phyloP scores from a whole-genome alignment of 2,888 invertebrate genomes.

The Parascotia fuliginaria region DNA sequence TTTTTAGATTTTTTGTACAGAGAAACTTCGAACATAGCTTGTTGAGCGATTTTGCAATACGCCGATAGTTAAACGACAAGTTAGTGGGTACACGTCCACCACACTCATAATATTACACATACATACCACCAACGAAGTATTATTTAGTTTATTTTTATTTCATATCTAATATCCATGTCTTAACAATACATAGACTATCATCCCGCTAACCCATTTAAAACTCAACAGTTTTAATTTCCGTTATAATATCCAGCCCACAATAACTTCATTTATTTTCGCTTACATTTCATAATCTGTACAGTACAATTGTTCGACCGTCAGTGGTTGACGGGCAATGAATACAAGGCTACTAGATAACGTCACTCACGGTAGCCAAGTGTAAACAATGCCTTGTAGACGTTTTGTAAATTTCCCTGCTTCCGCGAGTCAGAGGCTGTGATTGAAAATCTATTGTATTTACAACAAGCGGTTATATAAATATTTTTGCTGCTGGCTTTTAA shows the following conservation, averaged over 20 bases:
- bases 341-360: constrained; percentile 45
- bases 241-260: constrained; percentile 1
- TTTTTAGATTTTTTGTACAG: too few species aligned
- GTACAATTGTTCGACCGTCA: constrained; percentile 30
- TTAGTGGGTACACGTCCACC: too few species aligned
- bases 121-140: too few species aligned
- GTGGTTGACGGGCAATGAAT: constrained; percentile 44
- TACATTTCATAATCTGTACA: constrained; percentile 34
- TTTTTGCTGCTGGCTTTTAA: constrained; percentile 14
- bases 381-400: constrained; percentile 34
- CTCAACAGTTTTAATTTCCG: constrained; percentile 23
- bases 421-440: constrained; percentile 32
- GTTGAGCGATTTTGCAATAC: too few species aligned
- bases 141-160: too few species aligned
- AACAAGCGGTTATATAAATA: constrained; percentile 21
- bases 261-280: constrained; percentile 22
- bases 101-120: too few species aligned
- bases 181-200: neutral
- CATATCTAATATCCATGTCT: too few species aligned
- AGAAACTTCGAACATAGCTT: too few species aligned
- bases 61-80: too few species aligned
- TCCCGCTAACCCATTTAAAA: constrained; percentile 17
- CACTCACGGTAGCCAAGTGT: constrained; percentile 37
- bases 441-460: constrained; percentile 40
- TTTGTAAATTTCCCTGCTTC: constrained; percentile 40